These are phyloP conservation scores for Ammodytes dubius DNA, from an alignment of 2,113 vertebrate species.

Conservation along the genomic window DNA sequence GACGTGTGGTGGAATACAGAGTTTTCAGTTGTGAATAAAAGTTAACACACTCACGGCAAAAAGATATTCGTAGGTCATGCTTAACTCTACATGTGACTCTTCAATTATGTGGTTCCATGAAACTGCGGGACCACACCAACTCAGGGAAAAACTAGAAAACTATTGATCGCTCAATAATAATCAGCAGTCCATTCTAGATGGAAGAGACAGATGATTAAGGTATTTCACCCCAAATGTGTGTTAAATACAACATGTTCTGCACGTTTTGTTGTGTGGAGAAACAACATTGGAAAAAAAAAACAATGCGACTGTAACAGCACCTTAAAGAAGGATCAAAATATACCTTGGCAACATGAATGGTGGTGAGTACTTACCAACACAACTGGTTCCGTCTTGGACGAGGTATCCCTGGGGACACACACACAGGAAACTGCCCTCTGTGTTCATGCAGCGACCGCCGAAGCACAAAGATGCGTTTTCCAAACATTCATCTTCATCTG, in stretches of 20 bases:
- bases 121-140: background rate
- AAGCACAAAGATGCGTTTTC: conserved; percentile 86
- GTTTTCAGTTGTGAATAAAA: background rate
- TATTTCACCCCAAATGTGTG: too few relatives aligned
- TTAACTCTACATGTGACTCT: background rate
- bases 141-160: background rate
- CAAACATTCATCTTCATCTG: conserved; percentile 92
- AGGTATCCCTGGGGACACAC: conserved; percentile 89
- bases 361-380: conserved; percentile 86
- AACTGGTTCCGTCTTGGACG: conserved; percentile 87
- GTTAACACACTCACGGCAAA: background rate
- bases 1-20: background rate
- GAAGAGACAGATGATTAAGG: background rate
- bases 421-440: conserved; percentile 91
- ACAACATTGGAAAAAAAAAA: background rate
- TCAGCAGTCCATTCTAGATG: background rate
- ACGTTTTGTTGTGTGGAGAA: background rate
- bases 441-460: conserved; percentile 92
- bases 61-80: background rate
- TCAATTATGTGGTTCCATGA: background rate
- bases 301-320: background rate
- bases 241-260: too few relatives aligned
- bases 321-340: background rate
- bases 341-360: too few relatives aligned
- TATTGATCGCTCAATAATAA: background rate